phyloP scores from a whole-genome alignment of 2,113 vertebrate species.

The Ammodytes marinus region DNA sequence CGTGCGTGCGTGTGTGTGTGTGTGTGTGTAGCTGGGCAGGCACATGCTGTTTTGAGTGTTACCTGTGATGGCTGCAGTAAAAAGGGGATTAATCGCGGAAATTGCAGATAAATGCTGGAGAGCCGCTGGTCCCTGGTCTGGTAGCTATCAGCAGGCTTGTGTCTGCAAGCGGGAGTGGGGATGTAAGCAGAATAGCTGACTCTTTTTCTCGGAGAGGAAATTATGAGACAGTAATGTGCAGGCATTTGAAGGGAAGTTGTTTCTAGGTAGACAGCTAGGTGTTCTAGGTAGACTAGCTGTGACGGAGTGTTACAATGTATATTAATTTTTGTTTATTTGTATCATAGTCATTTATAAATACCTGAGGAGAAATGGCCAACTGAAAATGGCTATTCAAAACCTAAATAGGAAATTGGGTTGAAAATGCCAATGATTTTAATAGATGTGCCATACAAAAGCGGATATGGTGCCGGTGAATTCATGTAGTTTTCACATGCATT shows the following conservation, averaged over 20 bases:
- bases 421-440: not conserved
- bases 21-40: conserved; percentile 57
- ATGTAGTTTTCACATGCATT: not conserved
- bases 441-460: not conserved
- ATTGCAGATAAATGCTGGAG: conserved; percentile 77
- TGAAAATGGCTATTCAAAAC: conserved; percentile 10
- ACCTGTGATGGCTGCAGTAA: conserved; percentile 67
- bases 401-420: not conserved
- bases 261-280: conserved; percentile 45
- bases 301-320: conserved; percentile 3
- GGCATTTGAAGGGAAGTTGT: conserved; percentile 61
- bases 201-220: conserved; percentile 67
- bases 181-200: conserved; percentile 60
- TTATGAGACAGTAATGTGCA: conserved; percentile 58
- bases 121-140: conserved; percentile 52
- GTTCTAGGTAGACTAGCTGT: conserved; percentile 43
- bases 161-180: conserved; percentile 62
- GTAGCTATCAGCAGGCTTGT: conserved; percentile 65
- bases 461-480: not conserved
- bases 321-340: conserved; percentile 5
- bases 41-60: conserved; percentile 58
- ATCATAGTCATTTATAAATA: not conserved
- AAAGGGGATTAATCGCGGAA: conserved; percentile 75
- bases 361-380: not conserved
- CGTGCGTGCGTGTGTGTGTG: too few relatives aligned